Conservation (phyloP, 2,888 invertebrate species). For the Pristionchus japonicus region DNA sequence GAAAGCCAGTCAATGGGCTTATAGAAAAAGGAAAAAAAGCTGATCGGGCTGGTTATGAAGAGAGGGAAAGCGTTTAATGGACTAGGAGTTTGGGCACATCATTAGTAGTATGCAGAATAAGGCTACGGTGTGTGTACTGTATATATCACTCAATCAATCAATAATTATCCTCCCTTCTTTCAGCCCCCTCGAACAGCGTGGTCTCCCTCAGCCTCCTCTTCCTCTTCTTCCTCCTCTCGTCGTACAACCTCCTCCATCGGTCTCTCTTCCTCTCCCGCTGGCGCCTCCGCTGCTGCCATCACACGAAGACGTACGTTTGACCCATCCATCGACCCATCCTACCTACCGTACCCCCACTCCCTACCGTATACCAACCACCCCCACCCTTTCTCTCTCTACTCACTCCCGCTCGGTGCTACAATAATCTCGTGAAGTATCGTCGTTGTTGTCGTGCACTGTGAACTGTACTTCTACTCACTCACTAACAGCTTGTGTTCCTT, state of each 20-base stretch:
- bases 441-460: not conserved
- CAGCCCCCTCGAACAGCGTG: conserved; percentile 21
- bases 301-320: conserved; percentile 56
- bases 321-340: not conserved
- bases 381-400: not conserved
- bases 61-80: not conserved
- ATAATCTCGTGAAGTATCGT: not conserved
- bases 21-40: not conserved
- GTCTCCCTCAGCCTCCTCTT: conserved; percentile 28
- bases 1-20: not conserved
- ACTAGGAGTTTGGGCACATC: too few species aligned
- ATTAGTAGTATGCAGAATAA: not conserved
- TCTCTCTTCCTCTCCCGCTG: conserved; percentile 28
- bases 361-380: not conserved
- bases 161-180: not conserved
- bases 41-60: not conserved
- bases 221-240: not conserved
- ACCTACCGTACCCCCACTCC: not conserved
- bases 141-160: not conserved
- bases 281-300: conserved; percentile 49
- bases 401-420: not conserved
- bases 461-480: too few species aligned
- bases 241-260: conserved; percentile 31
- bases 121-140: not conserved
- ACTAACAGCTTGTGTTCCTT: conserved; percentile 28